Percentiles rank a stretch among this genome's conserved stretches.
Conservation (phyloP, 30 jellyfish, hydroid and myxozoan species). For the Aurelia aurita region DNA sequence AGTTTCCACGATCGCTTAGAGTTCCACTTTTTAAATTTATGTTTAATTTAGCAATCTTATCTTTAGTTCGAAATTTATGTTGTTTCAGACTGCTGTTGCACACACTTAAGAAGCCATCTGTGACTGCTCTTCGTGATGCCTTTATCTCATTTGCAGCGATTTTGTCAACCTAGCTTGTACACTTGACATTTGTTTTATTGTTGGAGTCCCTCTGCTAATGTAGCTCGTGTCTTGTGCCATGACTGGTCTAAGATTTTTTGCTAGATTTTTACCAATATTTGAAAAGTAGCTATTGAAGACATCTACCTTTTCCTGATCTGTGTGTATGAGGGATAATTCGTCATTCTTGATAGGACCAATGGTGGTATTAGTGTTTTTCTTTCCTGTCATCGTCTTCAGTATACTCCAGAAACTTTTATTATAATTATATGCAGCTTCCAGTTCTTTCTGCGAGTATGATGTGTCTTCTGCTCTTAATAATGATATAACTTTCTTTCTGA, state of each 20-base stretch:
- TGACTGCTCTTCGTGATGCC: not conserved
- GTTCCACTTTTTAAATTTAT: constrained; percentile 18
- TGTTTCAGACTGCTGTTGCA: constrained; percentile 2
- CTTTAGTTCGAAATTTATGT: not conserved
- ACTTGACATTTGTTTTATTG: constrained; percentile 11
- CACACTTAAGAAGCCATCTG: not conserved
- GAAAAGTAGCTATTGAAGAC: too few species aligned
- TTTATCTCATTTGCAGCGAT: not conserved
- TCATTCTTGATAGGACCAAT: not conserved
- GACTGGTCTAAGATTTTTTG: too few species aligned
- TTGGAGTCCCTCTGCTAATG: constrained; percentile 16
- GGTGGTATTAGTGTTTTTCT: not conserved
- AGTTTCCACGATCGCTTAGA: constrained; percentile 24
- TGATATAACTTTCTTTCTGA: constrained; percentile 3
- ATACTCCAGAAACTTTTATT: not conserved
- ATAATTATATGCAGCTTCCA: constrained; percentile 9
- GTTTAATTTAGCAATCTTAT: constrained; percentile 1
- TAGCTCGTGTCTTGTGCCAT: constrained; percentile 9
- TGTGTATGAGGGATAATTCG: not conserved
- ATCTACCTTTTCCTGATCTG: not conserved
- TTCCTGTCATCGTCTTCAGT: constrained; percentile 12
- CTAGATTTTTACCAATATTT: too few species aligned
- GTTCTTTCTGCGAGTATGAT: constrained; percentile 18
- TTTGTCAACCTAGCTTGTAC: not conserved
- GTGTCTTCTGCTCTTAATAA: constrained; percentile 6